A percentile compares a stretch with the other conserved stretches of the same genome.
phyloP scores from a whole-genome alignment of 2,113 vertebrate species.

The Antechinus flavipes region DNA sequence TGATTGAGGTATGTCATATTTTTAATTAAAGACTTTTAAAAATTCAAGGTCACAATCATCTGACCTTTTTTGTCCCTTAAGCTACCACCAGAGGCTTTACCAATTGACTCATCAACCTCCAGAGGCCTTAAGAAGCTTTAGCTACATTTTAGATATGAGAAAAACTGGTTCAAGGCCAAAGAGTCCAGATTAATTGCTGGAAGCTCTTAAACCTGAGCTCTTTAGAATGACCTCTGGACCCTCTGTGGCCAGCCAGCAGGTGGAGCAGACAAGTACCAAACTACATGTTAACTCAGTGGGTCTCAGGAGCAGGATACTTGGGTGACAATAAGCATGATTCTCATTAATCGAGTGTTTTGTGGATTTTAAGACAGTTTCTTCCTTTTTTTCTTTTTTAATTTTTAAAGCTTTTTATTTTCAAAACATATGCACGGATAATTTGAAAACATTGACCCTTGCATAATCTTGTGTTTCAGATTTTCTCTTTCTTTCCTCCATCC shows the following conservation, averaged over 20 bases:
- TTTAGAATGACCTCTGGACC: slow-evolving; percentile 18
- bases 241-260: not conserved
- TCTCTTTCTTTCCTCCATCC: no score
- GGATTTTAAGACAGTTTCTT: not conserved
- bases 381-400: no score
- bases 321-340: not conserved
- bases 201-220: slow-evolving; percentile 37
- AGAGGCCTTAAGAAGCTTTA: slow-evolving; percentile 32
- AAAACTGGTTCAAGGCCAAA: not conserved
- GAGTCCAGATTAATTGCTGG: slow-evolving; percentile 30
- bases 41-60: slow-evolving; percentile 5
- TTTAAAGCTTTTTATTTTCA: no score
- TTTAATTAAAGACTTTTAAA: not conserved
- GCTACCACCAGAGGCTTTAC: slow-evolving; percentile 17
- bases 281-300: not conserved
- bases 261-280: not conserved
- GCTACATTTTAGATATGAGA: slow-evolving; percentile 25
- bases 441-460: no score
- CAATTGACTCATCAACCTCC: slow-evolving; percentile 37
- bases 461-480: no score
- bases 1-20: not conserved
- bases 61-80: slow-evolving; percentile 38
- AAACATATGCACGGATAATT: no score
- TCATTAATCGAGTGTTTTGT: not conserved
- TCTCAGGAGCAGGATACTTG: not conserved